Base-by-base conservation (phyloP, 2,888 invertebrate genomes). In the Byasa hedistus region DNA sequence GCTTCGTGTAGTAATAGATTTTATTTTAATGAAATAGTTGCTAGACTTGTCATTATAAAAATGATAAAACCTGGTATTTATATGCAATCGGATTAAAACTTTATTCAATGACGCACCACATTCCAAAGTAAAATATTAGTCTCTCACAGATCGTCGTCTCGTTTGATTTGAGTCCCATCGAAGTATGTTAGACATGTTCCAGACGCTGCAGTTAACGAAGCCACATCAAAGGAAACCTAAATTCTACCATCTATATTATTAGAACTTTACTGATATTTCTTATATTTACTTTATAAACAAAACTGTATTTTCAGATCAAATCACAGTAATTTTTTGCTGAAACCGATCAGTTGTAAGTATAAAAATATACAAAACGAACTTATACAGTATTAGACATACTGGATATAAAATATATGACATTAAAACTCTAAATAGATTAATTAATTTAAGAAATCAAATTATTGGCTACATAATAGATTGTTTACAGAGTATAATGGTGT, bases 201-300 rank as follows among this genome's bases (percentile, higher is more conserved):
- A 51, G 65, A 23, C 65, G 48, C 32, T 32, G 21, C 19, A 39
- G 48, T 65, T 55, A 60, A 48, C 36, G 58, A 39, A 57, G n/a
- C 60, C 55, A 61, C 65, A 65, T 65, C 60, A 65, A 60, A 65
- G 65, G 56, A 48, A 63, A 44, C 21, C 61, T 52, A 58, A 64
- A 64, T 48, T 58, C 57, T 64, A 57, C 57, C 64, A 58, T 54
- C 64, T 57, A 58, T 64, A 58, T 51, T 57, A 64, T 64, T 52
- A 51, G 64, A 57, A 27, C 51, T 57, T 58, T 57, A 52, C 57
- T 58, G 57, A 19, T 57, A 51, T 61, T 52, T 27, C 57, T 58
- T 51, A 19, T 57, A 51, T 61, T 52, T 27, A 61, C 27, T 61
- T 61, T 7, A 63, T 62, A 27, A 24, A 44, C 17, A 24, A 44